phyloP scores from a whole-genome alignment of 2,113 vertebrate genomes.

The Agapornis roseicollis region DNA sequence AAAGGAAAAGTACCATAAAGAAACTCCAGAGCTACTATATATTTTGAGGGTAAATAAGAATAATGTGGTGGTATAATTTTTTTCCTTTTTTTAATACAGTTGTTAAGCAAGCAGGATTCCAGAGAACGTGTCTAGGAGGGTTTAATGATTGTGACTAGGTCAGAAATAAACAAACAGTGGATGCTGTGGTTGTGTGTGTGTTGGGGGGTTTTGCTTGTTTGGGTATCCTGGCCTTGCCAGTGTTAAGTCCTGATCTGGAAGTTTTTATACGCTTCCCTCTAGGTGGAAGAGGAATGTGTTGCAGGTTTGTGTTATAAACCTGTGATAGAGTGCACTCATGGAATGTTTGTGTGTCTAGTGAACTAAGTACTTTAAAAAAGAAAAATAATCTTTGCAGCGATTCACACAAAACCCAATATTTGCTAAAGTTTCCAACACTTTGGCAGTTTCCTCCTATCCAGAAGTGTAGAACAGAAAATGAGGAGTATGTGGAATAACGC shows the following conservation, averaged over 20 bases:
- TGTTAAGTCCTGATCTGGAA: background rate
- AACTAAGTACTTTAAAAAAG: background rate
- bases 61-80: background rate
- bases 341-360: background rate
- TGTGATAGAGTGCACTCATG: accelerated
- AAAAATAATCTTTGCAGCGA: background rate
- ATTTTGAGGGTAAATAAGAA: background rate
- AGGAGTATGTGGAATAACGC: background rate
- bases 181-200: background rate
- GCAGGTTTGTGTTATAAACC: background rate
- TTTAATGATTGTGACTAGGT: background rate
- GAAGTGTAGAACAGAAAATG: background rate
- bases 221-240: background rate
- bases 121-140: background rate
- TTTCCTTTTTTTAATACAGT: background rate
- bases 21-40: background rate
- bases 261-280: background rate
- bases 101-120: background rate
- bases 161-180: background rate
- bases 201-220: background rate
- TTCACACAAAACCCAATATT: background rate
- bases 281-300: background rate
- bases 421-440: background rate
- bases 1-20: background rate
- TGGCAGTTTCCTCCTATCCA: background rate